Conservation (phyloP, 2,797 vertebrate genomes). For the Sebastiscus albofasciatus region DNA sequence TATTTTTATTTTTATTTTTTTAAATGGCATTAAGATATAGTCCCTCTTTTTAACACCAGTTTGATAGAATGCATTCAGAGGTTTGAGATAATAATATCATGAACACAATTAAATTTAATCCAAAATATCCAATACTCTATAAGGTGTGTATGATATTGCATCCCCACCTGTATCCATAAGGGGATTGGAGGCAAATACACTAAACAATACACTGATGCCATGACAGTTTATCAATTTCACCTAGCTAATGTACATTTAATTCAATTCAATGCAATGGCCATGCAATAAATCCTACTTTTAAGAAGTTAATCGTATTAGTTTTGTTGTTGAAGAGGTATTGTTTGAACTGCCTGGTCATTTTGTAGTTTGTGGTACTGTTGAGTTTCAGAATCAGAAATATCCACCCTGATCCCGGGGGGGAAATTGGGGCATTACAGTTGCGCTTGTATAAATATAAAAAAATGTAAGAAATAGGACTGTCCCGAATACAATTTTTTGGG, state of each 20-base stretch:
- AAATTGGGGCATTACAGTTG: no score
- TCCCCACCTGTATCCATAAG: not conserved
- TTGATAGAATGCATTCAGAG: not conserved
- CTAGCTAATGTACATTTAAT: not conserved
- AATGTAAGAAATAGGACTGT: no score
- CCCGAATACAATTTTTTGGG: no score
- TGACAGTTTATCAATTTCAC: not conserved
- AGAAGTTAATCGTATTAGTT: not conserved
- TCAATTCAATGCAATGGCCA: not conserved
- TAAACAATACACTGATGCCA: not conserved
- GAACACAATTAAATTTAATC: not conserved
- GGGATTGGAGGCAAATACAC: not conserved
- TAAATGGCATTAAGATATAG: not conserved
- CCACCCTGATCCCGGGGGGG: no score
- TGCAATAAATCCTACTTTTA: not conserved
- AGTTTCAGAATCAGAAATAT: not conserved
- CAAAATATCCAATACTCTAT: not conserved
- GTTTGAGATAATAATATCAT: not conserved
- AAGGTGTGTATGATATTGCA: not conserved
- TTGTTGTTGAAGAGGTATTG: not conserved
- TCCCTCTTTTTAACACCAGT: accelerated
- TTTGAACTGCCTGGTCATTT: not conserved
- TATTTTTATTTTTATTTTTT: no score
- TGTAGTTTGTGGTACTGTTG: not conserved
- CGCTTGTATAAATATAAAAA: no score